Base-by-base conservation (phyloP, 1,140 invertebrate genomes). In the Bilobella aurantiaca region DNA sequence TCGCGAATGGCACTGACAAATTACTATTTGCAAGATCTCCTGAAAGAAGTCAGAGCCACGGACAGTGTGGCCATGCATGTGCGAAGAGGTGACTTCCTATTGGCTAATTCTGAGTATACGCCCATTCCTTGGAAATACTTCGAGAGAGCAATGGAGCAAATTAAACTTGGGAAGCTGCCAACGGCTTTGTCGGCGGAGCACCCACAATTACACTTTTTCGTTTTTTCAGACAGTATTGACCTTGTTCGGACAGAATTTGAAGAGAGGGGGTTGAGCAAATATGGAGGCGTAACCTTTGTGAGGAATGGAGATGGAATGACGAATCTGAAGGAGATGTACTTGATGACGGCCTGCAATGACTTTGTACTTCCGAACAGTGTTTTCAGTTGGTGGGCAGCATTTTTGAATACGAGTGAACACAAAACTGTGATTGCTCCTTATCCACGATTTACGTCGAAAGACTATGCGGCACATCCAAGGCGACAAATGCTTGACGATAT, bases 371-470 rank as follows among this genome's bases (percentile, higher is more conserved):
- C 49, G 23, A 18, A 18, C 23, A 56, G 49, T 25, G 23, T 23
- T 5, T 56, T 56, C 21, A 56, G 49, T 21, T 56, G 49, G 49
- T 56, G 49, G 49, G 23, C 12, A 5, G 49, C 49, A 56, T 56
- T 18, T 56, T 56, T 56, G 23, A 25, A 14, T 5, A 23, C 5
- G 21, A 5, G 23, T 56, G 49, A 14, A 56, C 5, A 56, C 14
- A 56, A 56, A 56, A 56, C 23, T 5, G 49, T 56, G 14, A 56
- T 56, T 56, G 49, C 49, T 14, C 49, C 49, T 18, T 56, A 56
- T 25, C 49, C 49, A 56, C 5, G 14, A 56, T 56, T 5, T 21
- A 14, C 14, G 23, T 12, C 12, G 14, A 23, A 5, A 14, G 23
- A 56, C 12, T 56, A 42, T 18, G 18, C 8, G 34, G 34, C 34